Percentiles rank a stretch among this genome's conserved stretches.
phyloP scores from a whole-genome alignment of 2,113 vertebrate genomes.

The Petromus typicus region DNA sequence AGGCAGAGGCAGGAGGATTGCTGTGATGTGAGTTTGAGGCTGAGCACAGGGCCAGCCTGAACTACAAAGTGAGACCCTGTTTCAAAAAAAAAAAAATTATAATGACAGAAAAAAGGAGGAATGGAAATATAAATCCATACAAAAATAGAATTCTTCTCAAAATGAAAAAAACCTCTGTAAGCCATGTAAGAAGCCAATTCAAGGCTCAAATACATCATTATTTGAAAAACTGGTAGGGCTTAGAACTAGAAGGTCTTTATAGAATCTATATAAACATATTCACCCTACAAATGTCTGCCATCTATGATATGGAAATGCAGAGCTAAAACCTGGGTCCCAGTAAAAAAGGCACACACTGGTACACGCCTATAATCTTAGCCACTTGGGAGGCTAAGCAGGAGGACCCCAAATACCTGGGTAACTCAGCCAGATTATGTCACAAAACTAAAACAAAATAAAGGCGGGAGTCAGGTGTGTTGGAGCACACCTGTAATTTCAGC shows the following conservation, averaged over 20 bases:
- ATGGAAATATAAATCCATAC: neutral
- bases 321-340: neutral
- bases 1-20: too few species aligned
- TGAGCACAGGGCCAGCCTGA: too few species aligned
- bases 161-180: neutral
- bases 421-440: neutral
- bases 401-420: neutral
- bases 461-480: neutral
- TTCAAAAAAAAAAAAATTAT: too few species aligned
- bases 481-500: neutral
- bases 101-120: neutral
- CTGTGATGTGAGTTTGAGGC: too few species aligned
- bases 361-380: neutral
- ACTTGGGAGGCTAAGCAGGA: neutral
- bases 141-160: neutral
- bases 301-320: too few species aligned
- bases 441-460: neutral
- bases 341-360: too few species aligned
- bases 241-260: neutral
- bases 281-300: neutral
- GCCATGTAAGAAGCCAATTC: neutral
- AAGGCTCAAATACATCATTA: neutral
- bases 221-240: neutral
- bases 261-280: accelerated
- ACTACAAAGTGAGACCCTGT: too few species aligned